Evolutionary conservation across 2,888 invertebrate species (phyloP), one percentile per base, ranked within the genome.

Genomic region (Chorisops tibialis): DNA sequence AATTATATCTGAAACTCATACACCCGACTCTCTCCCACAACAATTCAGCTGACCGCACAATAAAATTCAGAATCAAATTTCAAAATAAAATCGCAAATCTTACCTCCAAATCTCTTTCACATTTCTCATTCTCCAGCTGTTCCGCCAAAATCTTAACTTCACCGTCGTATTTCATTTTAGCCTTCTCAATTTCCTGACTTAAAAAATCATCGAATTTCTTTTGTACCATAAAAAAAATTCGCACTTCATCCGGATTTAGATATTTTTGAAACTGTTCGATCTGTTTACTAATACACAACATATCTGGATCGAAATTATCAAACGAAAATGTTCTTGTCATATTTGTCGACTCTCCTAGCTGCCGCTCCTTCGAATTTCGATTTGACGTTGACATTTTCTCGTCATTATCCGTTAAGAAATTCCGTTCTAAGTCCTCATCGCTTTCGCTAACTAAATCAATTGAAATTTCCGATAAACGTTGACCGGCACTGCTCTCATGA

Each of bases 161-260:
- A 16, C 70, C 69, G 2, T 74, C 77, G 49, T 69, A 68, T 62
- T 75, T 73, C 63, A 73, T 72, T 63, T 72, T 78, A 69, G 80
- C 77, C 63, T 81, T 80, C 2, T 79, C 78, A 51, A 84, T 73
- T 71, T 85, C 84, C 43, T 83, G 81, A 61, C 80, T 79, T 41
- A 84, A 70, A 56, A 81, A 79, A 68, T 82, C 81, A 63, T 83
- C 81, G 62, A 85, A 75, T 70, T 82, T 82, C 68, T 83, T 83
- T 61, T 83, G 77, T 0, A 84, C 74, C 73, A 77, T 73, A 12
- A 74, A 71, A 62, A 76, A 77, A 1, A 74, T 69, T n/a, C 75
- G 73, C 47, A 78, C 72, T 68, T 81, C 75, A 49, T 73, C 74
- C 4, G 74, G 72, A 49, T 73, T 69, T 4, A 78, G 68, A 65